phyloP scores from a whole-genome alignment of 2,888 invertebrate species.

The Leptinotarsa haldemani region DNA sequence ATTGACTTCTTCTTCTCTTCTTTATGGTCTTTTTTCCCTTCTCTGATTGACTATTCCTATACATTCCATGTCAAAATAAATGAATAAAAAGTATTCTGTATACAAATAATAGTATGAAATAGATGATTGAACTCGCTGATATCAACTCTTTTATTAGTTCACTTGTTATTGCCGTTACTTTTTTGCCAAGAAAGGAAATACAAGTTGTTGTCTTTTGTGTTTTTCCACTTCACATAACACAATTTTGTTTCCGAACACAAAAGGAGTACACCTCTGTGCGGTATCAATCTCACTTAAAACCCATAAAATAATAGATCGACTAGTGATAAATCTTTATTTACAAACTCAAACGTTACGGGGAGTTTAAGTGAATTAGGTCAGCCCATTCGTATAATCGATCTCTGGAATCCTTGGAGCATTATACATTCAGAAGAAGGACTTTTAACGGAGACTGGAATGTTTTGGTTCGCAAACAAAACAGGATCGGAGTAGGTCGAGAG shows the following conservation, averaged over 20 bases:
- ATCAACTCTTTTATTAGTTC: no score
- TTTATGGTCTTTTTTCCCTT: no score
- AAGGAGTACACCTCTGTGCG: conserved; percentile 31
- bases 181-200: not conserved
- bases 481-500: conserved; percentile 31
- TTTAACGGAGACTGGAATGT: conserved; percentile 33
- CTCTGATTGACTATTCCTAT: no score
- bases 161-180: no score
- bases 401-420: conserved; percentile 35
- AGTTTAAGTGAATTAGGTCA: conserved; percentile 46
- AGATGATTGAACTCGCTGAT: no score
- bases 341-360: conserved; percentile 36
- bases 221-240: not conserved
- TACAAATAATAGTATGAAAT: no score
- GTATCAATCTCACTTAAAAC: conserved; percentile 31
- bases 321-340: conserved; percentile 44
- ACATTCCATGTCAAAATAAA: no score
- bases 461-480: conserved; percentile 34
- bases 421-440: conserved; percentile 36
- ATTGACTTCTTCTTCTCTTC: no score
- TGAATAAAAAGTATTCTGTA: no score
- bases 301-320: conserved; percentile 29
- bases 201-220: not conserved
- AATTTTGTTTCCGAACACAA: conserved; percentile 1
- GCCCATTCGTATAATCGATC: conserved; percentile 42